Conservation (phyloP, 2,797 vertebrate genomes). For the Odontamblyopus lacepedii region DNA sequence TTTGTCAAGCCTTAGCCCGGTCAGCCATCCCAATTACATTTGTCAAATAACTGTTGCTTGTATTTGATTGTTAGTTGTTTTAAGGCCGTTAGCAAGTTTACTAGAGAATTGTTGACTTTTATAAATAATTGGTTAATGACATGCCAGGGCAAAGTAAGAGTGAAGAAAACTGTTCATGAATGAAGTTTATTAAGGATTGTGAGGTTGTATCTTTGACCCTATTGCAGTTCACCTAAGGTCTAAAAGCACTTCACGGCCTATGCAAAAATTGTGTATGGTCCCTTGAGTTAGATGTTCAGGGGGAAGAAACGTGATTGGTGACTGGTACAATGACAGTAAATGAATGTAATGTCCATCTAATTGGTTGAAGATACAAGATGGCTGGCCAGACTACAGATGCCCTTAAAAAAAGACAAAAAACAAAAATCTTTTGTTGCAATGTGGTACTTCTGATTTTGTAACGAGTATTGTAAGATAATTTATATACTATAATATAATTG, state of each 20-base stretch:
- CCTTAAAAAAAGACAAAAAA: constrained; percentile 37
- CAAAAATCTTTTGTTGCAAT: constrained; percentile 60
- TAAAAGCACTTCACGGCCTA: neutral
- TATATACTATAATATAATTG: constrained; percentile 71
- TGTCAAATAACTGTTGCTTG: neutral
- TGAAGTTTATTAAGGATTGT: neutral
- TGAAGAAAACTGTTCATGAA: neutral
- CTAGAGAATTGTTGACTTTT: neutral
- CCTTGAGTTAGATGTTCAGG: neutral
- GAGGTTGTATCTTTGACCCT: neutral
- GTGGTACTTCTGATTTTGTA: constrained; percentile 74
- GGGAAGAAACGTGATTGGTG: neutral
- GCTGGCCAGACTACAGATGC: constrained; percentile 35
- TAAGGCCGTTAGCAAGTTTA: neutral
- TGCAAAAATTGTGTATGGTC: neutral
- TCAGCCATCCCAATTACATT: constrained; percentile 5
- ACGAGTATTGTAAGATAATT: constrained; percentile 72
- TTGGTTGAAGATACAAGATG: neutral
- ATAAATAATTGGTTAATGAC: neutral
- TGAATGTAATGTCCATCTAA: neutral
- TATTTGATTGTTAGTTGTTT: neutral
- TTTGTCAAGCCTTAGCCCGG: constrained; percentile 21
- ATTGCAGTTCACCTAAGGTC: neutral
- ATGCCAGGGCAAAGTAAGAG: neutral
- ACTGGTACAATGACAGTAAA: neutral